Percentiles rank a stretch among this genome's conserved stretches.
These are phyloP conservation scores for Thaumatotibia leucotreta DNA, from an alignment of 1,140 invertebrate species.

Conservation along the genomic window DNA sequence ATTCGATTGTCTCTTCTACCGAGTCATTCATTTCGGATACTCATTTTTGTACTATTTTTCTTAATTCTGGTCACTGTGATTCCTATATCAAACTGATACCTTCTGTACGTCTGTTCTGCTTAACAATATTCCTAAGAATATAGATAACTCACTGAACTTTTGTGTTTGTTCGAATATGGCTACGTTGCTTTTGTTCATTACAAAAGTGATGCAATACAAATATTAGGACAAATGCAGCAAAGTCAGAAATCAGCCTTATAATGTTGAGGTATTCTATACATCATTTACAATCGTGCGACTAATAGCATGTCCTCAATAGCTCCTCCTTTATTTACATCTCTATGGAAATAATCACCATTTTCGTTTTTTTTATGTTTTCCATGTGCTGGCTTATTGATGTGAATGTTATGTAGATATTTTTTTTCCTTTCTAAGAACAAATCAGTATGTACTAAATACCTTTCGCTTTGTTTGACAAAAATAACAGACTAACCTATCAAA, in stretches of 20 bases:
- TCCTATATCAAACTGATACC: background rate
- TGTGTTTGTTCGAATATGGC: background rate
- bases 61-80: background rate
- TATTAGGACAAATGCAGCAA: background rate
- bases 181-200: background rate
- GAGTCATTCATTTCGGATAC: background rate
- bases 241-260: background rate
- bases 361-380: background rate
- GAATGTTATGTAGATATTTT: background rate
- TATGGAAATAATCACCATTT: background rate
- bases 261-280: background rate
- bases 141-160: background rate
- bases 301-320: background rate
- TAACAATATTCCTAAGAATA: background rate
- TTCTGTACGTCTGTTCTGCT: background rate
- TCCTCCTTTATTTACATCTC: background rate
- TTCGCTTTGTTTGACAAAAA: background rate
- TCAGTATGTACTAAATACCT: background rate
- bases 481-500: background rate
- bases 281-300: background rate
- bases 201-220: background rate
- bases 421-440: background rate
- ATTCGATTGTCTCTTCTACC: background rate
- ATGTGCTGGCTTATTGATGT: background rate
- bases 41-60: background rate